Percentiles rank a stretch among this genome's conserved stretches.
Conservation (phyloP, 2,113 vertebrate genomes). For the Castor canadensis region DNA sequence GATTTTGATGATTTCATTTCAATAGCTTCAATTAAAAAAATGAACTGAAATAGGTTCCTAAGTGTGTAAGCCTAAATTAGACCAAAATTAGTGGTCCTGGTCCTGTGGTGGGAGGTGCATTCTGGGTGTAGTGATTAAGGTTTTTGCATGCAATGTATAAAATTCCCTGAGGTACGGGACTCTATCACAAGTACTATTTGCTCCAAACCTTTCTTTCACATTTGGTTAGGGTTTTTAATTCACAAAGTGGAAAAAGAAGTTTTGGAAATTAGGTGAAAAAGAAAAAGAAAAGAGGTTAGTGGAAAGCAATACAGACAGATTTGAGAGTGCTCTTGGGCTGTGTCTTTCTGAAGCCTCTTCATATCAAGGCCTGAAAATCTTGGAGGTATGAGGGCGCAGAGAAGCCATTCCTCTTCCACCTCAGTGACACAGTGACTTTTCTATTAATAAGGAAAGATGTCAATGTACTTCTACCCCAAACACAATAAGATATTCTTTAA, state of each 20-base stretch:
- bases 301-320: not conserved
- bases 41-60: not conserved
- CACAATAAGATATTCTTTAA: not conserved
- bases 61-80: not conserved
- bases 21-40: not conserved
- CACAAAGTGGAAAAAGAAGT: not conserved
- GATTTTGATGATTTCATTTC: not conserved
- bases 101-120: not conserved
- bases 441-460: not conserved
- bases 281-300: not conserved
- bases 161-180: not conserved
- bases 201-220: not conserved
- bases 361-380: not conserved
- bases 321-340: not conserved
- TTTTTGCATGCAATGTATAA: not conserved
- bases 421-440: not conserved
- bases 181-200: not conserved
- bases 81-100: not conserved
- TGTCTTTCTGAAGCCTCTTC: not conserved
- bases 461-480: not conserved
- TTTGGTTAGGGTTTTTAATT: not conserved
- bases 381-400: not conserved
- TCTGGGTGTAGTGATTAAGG: not conserved
- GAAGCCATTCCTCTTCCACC: not conserved
- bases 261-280: not conserved